Evolutionary conservation across 2,113 vertebrate genomes (phyloP).

Genomic region (Daphoenositta chrysoptera): DNA sequence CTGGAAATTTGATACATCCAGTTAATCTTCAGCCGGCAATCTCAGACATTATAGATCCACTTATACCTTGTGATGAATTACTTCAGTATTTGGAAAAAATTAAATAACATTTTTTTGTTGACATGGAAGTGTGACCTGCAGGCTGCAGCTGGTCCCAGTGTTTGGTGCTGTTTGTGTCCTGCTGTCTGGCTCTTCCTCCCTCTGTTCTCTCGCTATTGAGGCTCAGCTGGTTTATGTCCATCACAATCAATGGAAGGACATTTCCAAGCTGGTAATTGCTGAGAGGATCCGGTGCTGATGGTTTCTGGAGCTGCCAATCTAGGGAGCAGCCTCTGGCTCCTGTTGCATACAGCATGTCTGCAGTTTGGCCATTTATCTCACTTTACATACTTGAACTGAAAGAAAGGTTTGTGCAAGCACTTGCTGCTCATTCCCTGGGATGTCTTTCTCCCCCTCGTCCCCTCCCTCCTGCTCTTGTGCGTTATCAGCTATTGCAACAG

Average conservation of each 20-base stretch:
- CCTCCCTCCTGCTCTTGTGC: background rate
- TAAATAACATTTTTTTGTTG: conserved; percentile 52
- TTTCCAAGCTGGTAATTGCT: conserved; percentile 72
- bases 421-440: conserved; percentile 22
- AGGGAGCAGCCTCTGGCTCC: conserved; percentile 63
- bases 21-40: conserved; percentile 69
- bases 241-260: conserved; percentile 68
- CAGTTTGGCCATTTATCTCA: conserved; percentile 68
- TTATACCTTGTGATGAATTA: conserved; percentile 74
- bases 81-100: conserved; percentile 71
- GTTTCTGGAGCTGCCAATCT: conserved; percentile 71
- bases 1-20: conserved; percentile 62
- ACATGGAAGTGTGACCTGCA: conserved; percentile 63
- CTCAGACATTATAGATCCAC: conserved; percentile 71
- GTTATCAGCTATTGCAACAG: conserved; percentile 34
- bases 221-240: conserved; percentile 68
- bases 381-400: conserved; percentile 58
- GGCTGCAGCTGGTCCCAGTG: conserved; percentile 71
- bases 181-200: conserved; percentile 41
- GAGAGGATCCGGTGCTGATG: conserved; percentile 61
- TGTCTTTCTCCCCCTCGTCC: background rate
- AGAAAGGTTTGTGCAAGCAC: conserved; percentile 64
- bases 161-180: conserved; percentile 49
- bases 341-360: conserved; percentile 43
- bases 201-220: conserved; percentile 39